Evolutionary conservation across 2,113 vertebrate genomes (phyloP), one percentile per base, ranked within the genome.

Genomic region (Gymnogyps californianus): DNA sequence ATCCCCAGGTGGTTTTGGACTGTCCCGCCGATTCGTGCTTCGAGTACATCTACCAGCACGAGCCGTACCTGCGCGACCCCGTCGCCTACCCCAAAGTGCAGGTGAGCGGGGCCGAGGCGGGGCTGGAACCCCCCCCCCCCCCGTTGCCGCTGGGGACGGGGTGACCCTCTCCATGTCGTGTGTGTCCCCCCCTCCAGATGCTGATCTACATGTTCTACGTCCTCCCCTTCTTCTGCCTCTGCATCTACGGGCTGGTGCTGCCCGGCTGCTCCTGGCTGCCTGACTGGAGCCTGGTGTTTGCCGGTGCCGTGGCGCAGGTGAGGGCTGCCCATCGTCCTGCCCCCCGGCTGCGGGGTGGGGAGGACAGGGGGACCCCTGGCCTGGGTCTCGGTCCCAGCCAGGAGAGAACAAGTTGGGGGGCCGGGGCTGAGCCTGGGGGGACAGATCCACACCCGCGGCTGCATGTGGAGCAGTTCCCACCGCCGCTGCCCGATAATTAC

Each of bases 51-150:
- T 98, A 98, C 92, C 98, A 98, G 71, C 99, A 98, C 20, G 99
- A 99, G 76, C 99, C 99, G 0, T 99, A 99, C 96, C 98, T 99
- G 96, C 98, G 98, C 20, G 99, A 99, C 90, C 99, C 99, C 0
- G 98, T 99, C 61, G 99, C 98, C 58, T 99, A 99, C 91, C 99
- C 99, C 87, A 99, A 98, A 94, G 98, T 99, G 62, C 99, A 99
- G 99, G 99, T 99, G 89, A 95, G 98, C 0, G 6, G 17, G 16
- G 32, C 86, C 0, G 5, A 7, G 26, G 38, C 1, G 34, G 22
- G 74, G 7, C 49, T 17, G 55, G 44, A 69, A 12, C 36, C 20
- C 19, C 22, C 4, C 22, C 22, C 2, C 19, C 11, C 6, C 14
- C 14, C 0, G 2, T n/a, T 14, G 54, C 15, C 11, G 0, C 21